Conservation (phyloP, 2,888 invertebrate species). For the Cosmia pyralina region DNA sequence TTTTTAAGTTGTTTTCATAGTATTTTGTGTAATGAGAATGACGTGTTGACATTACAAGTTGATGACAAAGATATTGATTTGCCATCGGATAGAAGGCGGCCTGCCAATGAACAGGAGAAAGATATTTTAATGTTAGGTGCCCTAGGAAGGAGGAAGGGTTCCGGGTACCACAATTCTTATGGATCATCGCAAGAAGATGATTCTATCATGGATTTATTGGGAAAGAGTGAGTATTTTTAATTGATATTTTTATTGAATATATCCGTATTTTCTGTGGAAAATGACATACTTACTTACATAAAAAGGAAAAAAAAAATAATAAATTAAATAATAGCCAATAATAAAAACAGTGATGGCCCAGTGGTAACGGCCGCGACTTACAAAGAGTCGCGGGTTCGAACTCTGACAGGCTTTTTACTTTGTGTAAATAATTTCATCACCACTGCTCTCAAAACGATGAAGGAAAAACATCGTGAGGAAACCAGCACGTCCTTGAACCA, state of each 20-base stretch:
- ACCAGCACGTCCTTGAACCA: no score
- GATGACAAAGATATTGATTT: constrained; percentile 78
- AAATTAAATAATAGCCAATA: background rate
- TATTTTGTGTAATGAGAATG: constrained; percentile 80
- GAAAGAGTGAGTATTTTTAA: constrained; percentile 92
- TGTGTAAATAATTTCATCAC: no score
- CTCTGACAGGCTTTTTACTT: no score
- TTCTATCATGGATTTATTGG: constrained; percentile 95
- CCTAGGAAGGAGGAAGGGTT: constrained; percentile 91
- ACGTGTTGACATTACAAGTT: constrained; percentile 86
- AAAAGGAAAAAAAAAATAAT: no score
- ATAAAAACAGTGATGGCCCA: no score
- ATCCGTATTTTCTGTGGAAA: background rate
- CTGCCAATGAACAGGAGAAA: constrained; percentile 93
- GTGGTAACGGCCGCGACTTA: no score
- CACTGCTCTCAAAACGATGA: no score
- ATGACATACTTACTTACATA: background rate
- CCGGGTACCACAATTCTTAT: constrained; percentile 82
- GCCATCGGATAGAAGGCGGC: constrained; percentile 84
- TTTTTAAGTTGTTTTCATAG: constrained; percentile 71
- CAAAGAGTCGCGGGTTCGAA: no score
- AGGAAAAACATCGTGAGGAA: no score
- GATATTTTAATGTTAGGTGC: constrained; percentile 94
- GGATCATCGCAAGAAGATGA: constrained; percentile 90
- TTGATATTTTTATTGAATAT: background rate